phyloP scores from a whole-genome alignment of 2,113 vertebrate species.

The Takifugu flavidus region DNA sequence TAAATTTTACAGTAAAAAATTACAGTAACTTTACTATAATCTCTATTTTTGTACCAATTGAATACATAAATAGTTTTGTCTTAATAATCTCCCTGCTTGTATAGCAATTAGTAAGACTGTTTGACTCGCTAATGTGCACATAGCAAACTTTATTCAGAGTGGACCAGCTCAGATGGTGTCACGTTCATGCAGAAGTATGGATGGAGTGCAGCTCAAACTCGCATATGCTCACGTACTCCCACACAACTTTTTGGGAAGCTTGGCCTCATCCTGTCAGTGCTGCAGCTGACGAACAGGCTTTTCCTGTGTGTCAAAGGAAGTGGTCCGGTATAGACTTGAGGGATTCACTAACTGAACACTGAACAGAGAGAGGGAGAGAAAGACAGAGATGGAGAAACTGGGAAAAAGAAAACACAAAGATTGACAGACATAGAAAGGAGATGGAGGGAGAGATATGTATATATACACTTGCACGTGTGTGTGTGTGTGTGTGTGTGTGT shows the following conservation, averaged over 20 bases:
- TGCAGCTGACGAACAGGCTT: constrained; percentile 57
- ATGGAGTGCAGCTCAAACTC: constrained; percentile 4
- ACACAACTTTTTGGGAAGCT: constrained; percentile 50
- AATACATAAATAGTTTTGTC: too few relatives aligned
- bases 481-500: constrained; percentile 3
- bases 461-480: constrained; percentile 1
- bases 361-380: constrained; percentile 36
- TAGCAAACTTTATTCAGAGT: neutral
- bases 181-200: constrained; percentile 12
- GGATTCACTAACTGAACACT: constrained; percentile 60
- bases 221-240: constrained; percentile 26
- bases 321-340: constrained; percentile 59
- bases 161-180: constrained; percentile 2
- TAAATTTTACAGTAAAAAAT: too few relatives aligned
- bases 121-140: too few relatives aligned
- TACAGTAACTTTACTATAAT: too few relatives aligned
- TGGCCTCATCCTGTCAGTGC: constrained; percentile 71
- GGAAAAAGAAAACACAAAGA: constrained; percentile 6
- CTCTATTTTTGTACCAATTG: too few relatives aligned
- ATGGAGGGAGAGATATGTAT: constrained; percentile 9
- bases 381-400: constrained; percentile 9
- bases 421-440: constrained; percentile 39
- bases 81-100: too few relatives aligned
- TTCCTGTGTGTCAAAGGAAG: constrained; percentile 64
- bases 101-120: too few relatives aligned